Conservation (phyloP, 2,797 vertebrate genomes). For the Sebastes itinus region DNA sequence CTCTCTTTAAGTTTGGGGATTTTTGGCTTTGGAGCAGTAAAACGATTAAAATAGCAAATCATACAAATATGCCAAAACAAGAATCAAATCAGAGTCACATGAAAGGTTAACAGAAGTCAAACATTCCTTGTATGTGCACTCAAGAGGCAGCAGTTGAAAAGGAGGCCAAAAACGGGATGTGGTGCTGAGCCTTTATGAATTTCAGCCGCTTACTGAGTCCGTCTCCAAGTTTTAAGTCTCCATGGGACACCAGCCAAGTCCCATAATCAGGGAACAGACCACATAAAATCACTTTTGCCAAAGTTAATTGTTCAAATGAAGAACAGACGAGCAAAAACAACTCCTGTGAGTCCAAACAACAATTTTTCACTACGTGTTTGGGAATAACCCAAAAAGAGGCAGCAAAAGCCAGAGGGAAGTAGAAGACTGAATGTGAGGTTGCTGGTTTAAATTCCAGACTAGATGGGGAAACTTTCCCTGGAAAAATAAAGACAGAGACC, state of each 20-base stretch:
- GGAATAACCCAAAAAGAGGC: not conserved
- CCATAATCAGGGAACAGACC: not conserved
- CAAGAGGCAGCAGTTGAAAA: not conserved
- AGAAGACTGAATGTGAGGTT: not conserved
- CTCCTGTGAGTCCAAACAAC: not conserved
- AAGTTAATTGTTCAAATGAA: not conserved
- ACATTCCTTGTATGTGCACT: too few species aligned
- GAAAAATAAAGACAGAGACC: too few species aligned
- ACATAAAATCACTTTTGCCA: not conserved
- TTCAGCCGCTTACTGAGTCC: too few species aligned
- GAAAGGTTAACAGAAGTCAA: too few species aligned
- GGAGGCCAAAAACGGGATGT: not conserved
- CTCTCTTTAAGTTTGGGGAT: not conserved
- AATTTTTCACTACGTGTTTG: not conserved
- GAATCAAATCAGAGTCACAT: too few species aligned
- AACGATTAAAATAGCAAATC: not conserved
- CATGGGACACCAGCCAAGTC: not conserved
- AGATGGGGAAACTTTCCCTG: too few species aligned
- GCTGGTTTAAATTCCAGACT: too few species aligned
- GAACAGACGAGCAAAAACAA: not conserved
- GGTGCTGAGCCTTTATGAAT: not conserved
- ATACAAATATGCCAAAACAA: too few species aligned
- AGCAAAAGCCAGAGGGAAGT: not conserved
- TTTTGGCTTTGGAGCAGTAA: not conserved
- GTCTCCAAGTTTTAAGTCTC: not conserved